phyloP scores from a whole-genome alignment of 2,113 vertebrate genomes.

The Urocynchramus pylzowi region DNA sequence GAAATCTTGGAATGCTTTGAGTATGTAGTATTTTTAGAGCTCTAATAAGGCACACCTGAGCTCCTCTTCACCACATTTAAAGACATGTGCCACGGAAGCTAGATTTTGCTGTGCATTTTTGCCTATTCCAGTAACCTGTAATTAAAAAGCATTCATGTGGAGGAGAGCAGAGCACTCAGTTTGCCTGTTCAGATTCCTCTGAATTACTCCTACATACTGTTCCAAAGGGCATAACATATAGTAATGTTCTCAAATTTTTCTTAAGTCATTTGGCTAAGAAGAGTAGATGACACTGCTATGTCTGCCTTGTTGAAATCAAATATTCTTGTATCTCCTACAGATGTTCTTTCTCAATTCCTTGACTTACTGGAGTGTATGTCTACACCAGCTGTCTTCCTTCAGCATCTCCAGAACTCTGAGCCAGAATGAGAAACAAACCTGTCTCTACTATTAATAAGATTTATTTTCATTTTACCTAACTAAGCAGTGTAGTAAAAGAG shows the following conservation, averaged over 20 bases:
- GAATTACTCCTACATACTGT: conserved; percentile 25
- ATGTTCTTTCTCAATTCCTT: conserved; percentile 34
- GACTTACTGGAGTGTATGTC: neutral
- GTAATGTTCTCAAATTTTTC: conserved; percentile 7
- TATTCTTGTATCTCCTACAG: conserved; percentile 1
- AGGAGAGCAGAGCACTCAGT: conserved; percentile 9
- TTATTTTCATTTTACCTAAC: neutral
- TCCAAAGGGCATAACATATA: conserved; percentile 22
- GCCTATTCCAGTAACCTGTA: neutral
- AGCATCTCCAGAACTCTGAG: neutral
- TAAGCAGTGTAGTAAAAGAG: neutral
- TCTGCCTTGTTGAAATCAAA: neutral
- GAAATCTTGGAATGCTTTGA: conserved; percentile 31
- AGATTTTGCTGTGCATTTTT: conserved; percentile 4
- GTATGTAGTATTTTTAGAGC: conserved; percentile 26
- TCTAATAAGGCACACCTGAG: conserved; percentile 42
- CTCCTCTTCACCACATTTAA: conserved; percentile 36
- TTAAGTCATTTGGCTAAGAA: neutral
- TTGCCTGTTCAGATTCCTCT: neutral
- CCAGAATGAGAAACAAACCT: neutral
- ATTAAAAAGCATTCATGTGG: conserved; percentile 6
- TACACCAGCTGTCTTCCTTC: conserved; percentile 22
- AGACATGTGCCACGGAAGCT: neutral
- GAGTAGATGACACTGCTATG: neutral
- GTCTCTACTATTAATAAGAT: conserved; percentile 4